Percentiles rank a stretch among this genome's conserved stretches.
Conservation (phyloP, 2,888 invertebrate genomes). For the Acrocera orbiculus region DNA sequence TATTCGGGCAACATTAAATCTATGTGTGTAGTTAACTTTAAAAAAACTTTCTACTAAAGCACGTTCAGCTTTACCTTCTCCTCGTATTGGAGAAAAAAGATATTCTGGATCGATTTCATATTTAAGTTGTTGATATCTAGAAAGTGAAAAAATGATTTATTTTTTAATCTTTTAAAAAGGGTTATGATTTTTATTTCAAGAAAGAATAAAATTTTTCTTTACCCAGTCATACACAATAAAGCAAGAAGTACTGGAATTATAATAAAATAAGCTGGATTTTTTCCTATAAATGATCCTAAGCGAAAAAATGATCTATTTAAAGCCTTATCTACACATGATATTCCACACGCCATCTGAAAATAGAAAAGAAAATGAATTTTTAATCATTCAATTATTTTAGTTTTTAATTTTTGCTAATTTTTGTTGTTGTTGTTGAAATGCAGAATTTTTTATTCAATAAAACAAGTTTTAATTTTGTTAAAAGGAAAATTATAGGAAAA, state of each 20-base stretch:
- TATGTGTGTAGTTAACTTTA: slow-evolving; percentile 72
- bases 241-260: slow-evolving; percentile 70
- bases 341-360: slow-evolving; percentile 50
- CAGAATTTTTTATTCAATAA: too few species aligned
- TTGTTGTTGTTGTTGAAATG: too few species aligned
- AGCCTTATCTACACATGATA: slow-evolving; percentile 61
- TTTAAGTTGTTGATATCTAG: slow-evolving; percentile 54
- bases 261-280: slow-evolving; percentile 73
- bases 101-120: slow-evolving; percentile 91
- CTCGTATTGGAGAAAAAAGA: slow-evolving; percentile 75
- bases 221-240: slow-evolving; percentile 65
- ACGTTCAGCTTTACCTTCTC: slow-evolving; percentile 67
- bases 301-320: slow-evolving; percentile 67
- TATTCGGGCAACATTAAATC: slow-evolving; percentile 73
- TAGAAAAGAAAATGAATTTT: slow-evolving; percentile 3
- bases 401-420: too few species aligned
- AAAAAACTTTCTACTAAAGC: slow-evolving; percentile 66
- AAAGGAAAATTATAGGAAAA: too few species aligned
- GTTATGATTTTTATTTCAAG: neutral
- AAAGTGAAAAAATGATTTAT: too few species aligned
- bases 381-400: too few species aligned
- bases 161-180: neutral
- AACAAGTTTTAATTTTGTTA: too few species aligned
- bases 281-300: slow-evolving; percentile 60
- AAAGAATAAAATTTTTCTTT: slow-evolving; percentile 12